Evolutionary conservation across 2,797 vertebrate species (phyloP).

Genomic region (Lacerta viridis): DNA sequence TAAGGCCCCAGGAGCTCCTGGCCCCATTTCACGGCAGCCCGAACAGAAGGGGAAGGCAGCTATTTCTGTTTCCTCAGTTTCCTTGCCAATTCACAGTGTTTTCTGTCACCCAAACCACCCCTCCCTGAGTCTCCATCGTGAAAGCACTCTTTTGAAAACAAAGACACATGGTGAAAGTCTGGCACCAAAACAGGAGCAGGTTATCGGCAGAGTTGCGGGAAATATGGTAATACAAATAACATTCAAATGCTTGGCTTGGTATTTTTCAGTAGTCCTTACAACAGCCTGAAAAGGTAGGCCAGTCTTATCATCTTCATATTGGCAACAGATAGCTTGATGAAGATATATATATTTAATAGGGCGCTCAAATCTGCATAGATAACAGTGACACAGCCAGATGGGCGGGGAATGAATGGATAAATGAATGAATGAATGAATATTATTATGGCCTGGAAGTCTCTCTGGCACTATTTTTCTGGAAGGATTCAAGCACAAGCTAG

Average conservation of each 20-base stretch:
- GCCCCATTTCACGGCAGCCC: slow-evolving; percentile 60
- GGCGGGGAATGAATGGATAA: too few species aligned
- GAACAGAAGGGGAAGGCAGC: slow-evolving; percentile 72
- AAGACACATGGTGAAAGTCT: neutral
- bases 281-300: neutral
- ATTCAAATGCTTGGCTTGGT: accelerated
- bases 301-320: neutral
- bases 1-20: neutral
- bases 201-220: neutral
- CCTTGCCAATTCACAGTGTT: slow-evolving; percentile 61
- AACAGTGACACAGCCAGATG: neutral
- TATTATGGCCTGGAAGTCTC: neutral
- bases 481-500: too few species aligned
- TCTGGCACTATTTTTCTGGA: neutral
- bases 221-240: neutral
- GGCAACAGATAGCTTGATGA: neutral
- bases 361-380: neutral
- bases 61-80: slow-evolving; percentile 71
- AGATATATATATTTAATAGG: too few species aligned
- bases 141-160: neutral
- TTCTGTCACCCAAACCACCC: slow-evolving; percentile 62
- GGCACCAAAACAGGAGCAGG: neutral
- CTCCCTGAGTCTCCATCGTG: slow-evolving; percentile 31
- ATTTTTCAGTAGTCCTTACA: neutral
- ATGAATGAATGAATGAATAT: too few species aligned